Conservation (phyloP, 1,140 invertebrate species). For the Luehdorfia chinensis region DNA sequence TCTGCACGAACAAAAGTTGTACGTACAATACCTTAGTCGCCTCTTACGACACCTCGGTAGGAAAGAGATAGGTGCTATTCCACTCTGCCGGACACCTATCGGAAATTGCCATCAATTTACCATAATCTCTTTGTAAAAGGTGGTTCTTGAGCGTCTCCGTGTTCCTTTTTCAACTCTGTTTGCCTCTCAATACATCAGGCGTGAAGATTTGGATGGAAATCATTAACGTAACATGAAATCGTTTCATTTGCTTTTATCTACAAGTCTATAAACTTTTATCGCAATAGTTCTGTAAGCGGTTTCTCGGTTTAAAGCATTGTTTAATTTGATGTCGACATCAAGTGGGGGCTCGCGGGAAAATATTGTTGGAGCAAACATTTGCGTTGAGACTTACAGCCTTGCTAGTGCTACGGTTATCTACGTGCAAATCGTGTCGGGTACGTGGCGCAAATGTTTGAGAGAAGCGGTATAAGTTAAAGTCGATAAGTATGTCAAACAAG, state of each 20-base stretch:
- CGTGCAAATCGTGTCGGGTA: slow-evolving; percentile 53
- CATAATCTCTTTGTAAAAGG: too few relatives aligned
- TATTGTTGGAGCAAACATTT: slow-evolving; percentile 68
- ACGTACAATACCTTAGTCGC: too few relatives aligned
- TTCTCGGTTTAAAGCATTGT: slow-evolving; percentile 51
- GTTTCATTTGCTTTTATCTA: slow-evolving; percentile 37
- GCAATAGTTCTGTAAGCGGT: slow-evolving; percentile 48
- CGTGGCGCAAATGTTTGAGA: slow-evolving; percentile 32
- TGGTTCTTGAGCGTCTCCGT: too few relatives aligned
- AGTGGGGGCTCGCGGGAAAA: slow-evolving; percentile 59
- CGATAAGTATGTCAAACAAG: too few relatives aligned
- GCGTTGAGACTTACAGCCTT: slow-evolving; percentile 52
- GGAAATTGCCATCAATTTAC: too few relatives aligned
- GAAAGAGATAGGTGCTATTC: too few relatives aligned
- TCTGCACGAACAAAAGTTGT: too few relatives aligned
- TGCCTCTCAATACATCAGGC: too few relatives aligned
- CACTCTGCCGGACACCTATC: too few relatives aligned
- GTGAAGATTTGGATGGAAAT: too few relatives aligned
- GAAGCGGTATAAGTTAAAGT: slow-evolving; percentile 22
- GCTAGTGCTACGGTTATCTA: slow-evolving; percentile 48
- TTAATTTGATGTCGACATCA: slow-evolving; percentile 68
- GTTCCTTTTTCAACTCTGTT: too few relatives aligned
- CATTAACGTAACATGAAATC: slow-evolving; percentile 14
- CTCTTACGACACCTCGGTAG: too few relatives aligned
- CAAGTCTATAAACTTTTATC: slow-evolving; percentile 50